A percentile compares a stretch with the other conserved stretches of the same genome.
Conservation (phyloP, 2,888 invertebrate species). For the Gymnoscelis rufifasciata region DNA sequence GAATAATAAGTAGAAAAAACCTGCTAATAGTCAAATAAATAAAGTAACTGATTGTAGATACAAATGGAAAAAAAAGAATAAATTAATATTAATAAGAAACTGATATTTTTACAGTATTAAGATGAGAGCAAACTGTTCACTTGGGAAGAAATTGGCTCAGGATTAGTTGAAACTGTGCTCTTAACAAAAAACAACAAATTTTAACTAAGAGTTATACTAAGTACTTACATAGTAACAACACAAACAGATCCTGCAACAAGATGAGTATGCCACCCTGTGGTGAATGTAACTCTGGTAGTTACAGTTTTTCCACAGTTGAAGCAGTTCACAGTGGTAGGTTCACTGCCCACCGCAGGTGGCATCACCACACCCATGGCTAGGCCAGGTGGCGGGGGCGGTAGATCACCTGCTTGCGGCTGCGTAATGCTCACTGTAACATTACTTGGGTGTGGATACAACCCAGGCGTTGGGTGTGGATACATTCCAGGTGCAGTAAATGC, state of each 20-base stretch:
- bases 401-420: constrained; percentile 48
- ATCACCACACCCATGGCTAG: constrained; percentile 59
- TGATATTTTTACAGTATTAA: no score
- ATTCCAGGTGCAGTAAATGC: constrained; percentile 64
- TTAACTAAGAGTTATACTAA: no score
- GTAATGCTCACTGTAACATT: constrained; percentile 38
- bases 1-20: no score
- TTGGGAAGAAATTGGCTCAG: no score
- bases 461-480: constrained; percentile 56
- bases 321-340: constrained; percentile 68
- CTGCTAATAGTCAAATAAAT: no score
- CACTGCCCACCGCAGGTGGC: constrained; percentile 63
- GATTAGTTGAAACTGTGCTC: no score
- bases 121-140: no score
- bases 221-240: constrained; percentile 68
- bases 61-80: no score
- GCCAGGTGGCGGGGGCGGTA: constrained; percentile 44
- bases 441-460: constrained; percentile 52
- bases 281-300: constrained; percentile 69
- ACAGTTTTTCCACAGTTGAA: constrained; percentile 69
- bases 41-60: no score
- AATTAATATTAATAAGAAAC: no score
- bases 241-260: constrained; percentile 70
- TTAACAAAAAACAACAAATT: no score
- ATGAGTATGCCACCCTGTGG: constrained; percentile 74